phyloP scores from a whole-genome alignment of 2,888 invertebrate species.

The Sarcophaga caerulescens region DNA sequence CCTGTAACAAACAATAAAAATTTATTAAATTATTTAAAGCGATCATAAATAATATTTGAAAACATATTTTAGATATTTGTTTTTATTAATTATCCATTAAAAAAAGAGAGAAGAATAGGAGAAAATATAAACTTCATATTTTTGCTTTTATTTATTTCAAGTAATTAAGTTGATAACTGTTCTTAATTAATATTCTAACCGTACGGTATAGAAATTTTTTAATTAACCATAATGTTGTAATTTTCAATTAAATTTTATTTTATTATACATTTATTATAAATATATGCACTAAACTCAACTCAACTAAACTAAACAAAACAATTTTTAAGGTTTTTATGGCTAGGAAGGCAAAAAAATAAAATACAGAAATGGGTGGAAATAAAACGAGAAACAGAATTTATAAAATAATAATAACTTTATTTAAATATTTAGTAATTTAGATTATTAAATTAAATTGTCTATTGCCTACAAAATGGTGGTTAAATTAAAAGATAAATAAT shows the following conservation, averaged over 20 bases:
- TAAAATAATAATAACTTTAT: background rate
- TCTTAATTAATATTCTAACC: slow-evolving; percentile 53
- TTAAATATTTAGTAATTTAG: slow-evolving; percentile 28
- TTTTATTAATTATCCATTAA: background rate
- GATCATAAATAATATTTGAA: slow-evolving; percentile 8
- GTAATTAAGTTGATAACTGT: slow-evolving; percentile 43
- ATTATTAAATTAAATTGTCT: slow-evolving; percentile 47
- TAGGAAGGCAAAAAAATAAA: background rate
- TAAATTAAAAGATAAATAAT: slow-evolving; percentile 44
- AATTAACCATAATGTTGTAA: slow-evolving; percentile 55
- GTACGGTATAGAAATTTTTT: slow-evolving; percentile 18
- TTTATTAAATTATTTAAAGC: background rate
- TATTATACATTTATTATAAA: background rate
- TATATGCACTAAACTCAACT: too few relatives aligned
- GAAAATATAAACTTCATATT: background rate
- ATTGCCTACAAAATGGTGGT: slow-evolving; percentile 34
- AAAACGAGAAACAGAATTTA: background rate
- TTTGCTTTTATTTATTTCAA: background rate
- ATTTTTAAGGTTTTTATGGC: background rate
- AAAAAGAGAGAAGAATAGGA: too few relatives aligned
- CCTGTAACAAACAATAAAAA: slow-evolving; percentile 71
- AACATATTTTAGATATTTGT: slow-evolving; percentile 40
- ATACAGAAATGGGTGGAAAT: too few relatives aligned
- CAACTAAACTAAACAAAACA: background rate
- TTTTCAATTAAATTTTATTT: slow-evolving; percentile 36